Base-by-base conservation (phyloP, 2,888 invertebrate genomes). In the Lasioglossum figueresi region DNA sequence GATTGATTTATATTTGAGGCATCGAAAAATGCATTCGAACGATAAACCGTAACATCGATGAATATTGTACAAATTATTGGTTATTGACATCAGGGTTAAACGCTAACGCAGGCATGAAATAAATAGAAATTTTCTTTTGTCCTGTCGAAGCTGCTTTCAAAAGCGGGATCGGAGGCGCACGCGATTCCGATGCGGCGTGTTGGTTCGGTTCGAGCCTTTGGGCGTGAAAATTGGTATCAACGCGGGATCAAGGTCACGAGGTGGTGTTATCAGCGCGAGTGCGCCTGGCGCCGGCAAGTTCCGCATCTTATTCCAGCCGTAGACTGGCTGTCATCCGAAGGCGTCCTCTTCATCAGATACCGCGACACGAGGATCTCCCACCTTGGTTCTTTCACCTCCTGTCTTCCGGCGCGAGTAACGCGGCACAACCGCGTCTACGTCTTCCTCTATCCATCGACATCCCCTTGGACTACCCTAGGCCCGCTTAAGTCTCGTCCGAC, bases 301-400 rank as follows among this genome's bases (percentile, higher is more conserved):
- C 82, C 79, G 70, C 79, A 75, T 84, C 88, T 79, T 79, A 82
- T 73, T 76, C 87, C 84, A 80, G 87, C 88, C 89, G 90, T 68
- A 86, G 88, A 85, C 88, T 91, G 91, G 89, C 93, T 93, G 94
- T 94, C 93, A 93, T 89, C 90, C 90, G 79, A 84, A 90, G 90
- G 91, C 91, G 91, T 91, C 91, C 91, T 93, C 93, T 93, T 92
- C 93, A 93, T 94, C 94, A 93, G 93, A 94, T 94, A 93, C 89
- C 89, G 87, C 89, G 91, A 92, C 92, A 90, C 83, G 52, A 84
- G 88, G 87, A 86, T 72, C 79, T 80, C 73, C n/a, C 70, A 78
- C 68, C 52, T 79, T 80, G 71, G 72, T 79, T 73, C 82, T 83
- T 79, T 79, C 83, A 81, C 83, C 68, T 84, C 77, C 80, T 84